Evolutionary conservation across 1,140 invertebrate species (phyloP).

Genomic region (Rhopalosiphum maidis): DNA sequence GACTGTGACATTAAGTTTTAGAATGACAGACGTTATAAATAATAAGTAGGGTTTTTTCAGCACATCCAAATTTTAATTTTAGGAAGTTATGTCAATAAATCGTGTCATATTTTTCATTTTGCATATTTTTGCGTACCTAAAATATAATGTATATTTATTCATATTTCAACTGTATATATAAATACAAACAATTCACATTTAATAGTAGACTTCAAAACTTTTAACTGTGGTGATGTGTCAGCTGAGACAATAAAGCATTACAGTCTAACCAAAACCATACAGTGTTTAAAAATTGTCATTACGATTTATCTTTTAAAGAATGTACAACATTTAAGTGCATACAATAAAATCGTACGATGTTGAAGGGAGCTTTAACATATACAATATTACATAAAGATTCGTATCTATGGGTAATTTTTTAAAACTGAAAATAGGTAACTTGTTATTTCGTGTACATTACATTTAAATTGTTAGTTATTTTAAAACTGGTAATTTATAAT

Average conservation of each 20-base stretch:
- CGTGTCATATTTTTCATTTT: neutral
- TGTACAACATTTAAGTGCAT: neutral
- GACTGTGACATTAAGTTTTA: neutral
- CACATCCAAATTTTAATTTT: neutral
- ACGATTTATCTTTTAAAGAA: neutral
- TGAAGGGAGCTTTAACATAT: neutral
- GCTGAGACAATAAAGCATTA: neutral
- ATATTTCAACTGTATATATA: constrained; percentile 6
- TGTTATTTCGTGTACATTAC: neutral
- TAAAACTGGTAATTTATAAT: neutral
- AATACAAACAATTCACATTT: neutral
- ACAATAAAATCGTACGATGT: neutral
- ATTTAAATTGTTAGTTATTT: neutral
- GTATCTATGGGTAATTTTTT: neutral
- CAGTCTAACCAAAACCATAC: neutral
- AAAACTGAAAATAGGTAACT: neutral
- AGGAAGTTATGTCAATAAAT: neutral
- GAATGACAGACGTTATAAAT: neutral
- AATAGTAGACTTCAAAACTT: neutral
- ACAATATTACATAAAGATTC: neutral
- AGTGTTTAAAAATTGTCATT: neutral
- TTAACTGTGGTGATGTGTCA: neutral
- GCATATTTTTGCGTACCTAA: neutral
- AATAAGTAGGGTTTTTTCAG: neutral
- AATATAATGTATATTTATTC: neutral